Evolutionary conservation across 2,888 invertebrate genomes (phyloP).

Genomic region (Rhodophaea formosa): DNA sequence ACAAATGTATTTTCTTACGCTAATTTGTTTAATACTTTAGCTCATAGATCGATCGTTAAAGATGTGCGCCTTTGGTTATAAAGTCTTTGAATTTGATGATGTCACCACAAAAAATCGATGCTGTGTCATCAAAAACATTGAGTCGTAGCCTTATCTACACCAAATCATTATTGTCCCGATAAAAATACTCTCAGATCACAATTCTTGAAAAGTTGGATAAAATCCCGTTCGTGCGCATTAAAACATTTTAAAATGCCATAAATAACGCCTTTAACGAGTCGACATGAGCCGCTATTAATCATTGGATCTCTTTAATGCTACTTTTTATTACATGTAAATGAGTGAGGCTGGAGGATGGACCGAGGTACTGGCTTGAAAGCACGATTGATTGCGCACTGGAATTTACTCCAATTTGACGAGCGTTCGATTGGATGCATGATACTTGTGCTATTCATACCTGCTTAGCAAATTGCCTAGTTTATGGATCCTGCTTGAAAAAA

Average conservation of each 20-base stretch:
- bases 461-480: no score
- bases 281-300: slow-evolving; percentile 68
- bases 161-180: slow-evolving; percentile 28
- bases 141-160: slow-evolving; percentile 11
- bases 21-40: no score
- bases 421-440: no score
- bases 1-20: no score
- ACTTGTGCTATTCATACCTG: no score
- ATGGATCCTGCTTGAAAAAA: no score
- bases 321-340: slow-evolving; percentile 78
- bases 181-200: slow-evolving; percentile 27
- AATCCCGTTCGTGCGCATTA: slow-evolving; percentile 56
- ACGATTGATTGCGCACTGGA: not conserved
- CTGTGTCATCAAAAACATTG: slow-evolving; percentile 17
- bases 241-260: slow-evolving; percentile 78
- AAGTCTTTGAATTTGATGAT: not conserved
- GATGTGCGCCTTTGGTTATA: no score
- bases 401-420: not conserved
- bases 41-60: no score
- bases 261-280: slow-evolving; percentile 72
- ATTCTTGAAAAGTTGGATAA: slow-evolving; percentile 37
- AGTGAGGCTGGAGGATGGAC: slow-evolving; percentile 37
- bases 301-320: slow-evolving; percentile 63
- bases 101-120: not conserved
- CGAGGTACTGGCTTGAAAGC: not conserved